Evolutionary conservation across 2,888 invertebrate species (phyloP).

Genomic region (Laothoe populi): DNA sequence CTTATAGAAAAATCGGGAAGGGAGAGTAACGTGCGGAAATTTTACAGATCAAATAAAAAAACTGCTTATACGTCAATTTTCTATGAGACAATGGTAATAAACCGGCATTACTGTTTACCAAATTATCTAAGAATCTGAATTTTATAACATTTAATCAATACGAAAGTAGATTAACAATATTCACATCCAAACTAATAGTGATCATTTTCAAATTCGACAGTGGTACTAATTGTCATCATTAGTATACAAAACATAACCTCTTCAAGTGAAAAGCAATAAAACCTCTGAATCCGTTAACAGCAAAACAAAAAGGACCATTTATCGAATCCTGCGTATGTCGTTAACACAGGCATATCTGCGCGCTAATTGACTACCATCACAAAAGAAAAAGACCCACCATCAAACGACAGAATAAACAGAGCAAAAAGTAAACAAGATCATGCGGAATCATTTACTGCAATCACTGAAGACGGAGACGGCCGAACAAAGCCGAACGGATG

Average conservation of each 20-base stretch:
- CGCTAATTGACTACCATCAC: constrained; percentile 70
- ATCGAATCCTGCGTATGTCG: constrained; percentile 6
- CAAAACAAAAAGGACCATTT: constrained; percentile 1
- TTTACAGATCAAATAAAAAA: too few relatives aligned
- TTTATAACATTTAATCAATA: too few relatives aligned
- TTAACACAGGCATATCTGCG: constrained; percentile 26
- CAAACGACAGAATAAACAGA: constrained; percentile 70
- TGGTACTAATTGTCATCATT: too few relatives aligned
- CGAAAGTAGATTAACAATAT: too few relatives aligned
- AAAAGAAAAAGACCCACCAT: constrained; percentile 59
- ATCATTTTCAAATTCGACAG: too few relatives aligned
- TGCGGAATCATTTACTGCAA: constrained; percentile 80
- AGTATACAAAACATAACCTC: neutral
- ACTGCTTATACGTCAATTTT: too few relatives aligned
- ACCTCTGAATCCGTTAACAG: neutral
- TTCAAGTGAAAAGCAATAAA: neutral
- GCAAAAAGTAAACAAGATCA: constrained; percentile 78
- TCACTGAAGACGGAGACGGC: constrained; percentile 59
- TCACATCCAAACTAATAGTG: too few relatives aligned
- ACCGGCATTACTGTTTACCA: too few relatives aligned
- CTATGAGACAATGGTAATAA: too few relatives aligned
- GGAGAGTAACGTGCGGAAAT: too few relatives aligned
- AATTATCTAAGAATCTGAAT: too few relatives aligned
- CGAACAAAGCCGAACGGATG: constrained; percentile 62
- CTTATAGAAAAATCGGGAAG: too few relatives aligned